Conservation (phyloP, 2,797 vertebrate genomes). For the Notolabrus celidotus region DNA sequence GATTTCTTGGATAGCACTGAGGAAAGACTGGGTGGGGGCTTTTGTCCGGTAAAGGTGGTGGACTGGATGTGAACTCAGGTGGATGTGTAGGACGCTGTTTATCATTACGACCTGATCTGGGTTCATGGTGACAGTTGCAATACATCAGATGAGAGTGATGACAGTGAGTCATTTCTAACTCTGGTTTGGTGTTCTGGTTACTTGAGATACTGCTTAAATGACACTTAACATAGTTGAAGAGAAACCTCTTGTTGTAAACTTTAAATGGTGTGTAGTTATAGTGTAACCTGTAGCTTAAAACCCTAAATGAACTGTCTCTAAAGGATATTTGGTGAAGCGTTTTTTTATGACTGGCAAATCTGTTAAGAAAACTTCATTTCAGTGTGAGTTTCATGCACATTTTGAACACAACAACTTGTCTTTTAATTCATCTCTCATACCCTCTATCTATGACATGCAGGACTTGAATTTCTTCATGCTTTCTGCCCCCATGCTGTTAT, state of each 20-base stretch:
- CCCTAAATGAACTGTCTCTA: neutral
- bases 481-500: conserved; percentile 2
- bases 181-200: neutral
- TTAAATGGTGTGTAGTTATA: neutral
- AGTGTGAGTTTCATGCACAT: neutral
- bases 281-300: neutral
- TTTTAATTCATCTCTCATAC: neutral
- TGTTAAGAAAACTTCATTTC: neutral
- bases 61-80: conserved; percentile 9
- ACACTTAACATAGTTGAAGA: neutral
- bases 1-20: neutral
- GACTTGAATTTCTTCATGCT: neutral
- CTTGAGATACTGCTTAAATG: conserved; percentile 2
- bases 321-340: neutral
- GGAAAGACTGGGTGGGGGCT: neutral
- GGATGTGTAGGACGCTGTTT: conserved; percentile 2
- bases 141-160: neutral
- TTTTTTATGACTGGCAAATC: neutral
- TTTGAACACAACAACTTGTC: neutral
- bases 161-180: conserved; percentile 46
- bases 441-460: neutral
- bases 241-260: neutral
- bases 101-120: conserved; percentile 26
- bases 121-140: conserved; percentile 32
- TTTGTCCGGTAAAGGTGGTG: neutral